Percentiles rank a stretch among this genome's conserved stretches.
phyloP scores from a whole-genome alignment of 2,888 invertebrate genomes.

The Penaeus monodon region DNA sequence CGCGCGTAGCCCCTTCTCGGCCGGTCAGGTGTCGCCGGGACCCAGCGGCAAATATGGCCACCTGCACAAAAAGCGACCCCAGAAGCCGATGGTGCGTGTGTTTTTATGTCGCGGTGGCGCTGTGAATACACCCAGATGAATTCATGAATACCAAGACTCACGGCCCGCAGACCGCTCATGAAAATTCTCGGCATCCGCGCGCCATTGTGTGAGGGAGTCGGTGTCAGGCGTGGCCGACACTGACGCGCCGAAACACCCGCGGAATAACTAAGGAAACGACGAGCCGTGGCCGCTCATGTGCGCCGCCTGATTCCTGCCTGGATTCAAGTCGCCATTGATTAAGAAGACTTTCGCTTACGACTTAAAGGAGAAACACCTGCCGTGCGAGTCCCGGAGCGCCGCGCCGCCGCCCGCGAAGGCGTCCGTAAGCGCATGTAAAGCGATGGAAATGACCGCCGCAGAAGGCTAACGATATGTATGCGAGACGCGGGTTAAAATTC shows the following conservation, averaged over 20 bases:
- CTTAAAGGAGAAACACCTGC: conserved; percentile 30
- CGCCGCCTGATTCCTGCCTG: conserved; percentile 11
- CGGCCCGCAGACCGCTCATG: conserved; percentile 42
- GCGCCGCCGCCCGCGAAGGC: not conserved
- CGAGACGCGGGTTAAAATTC: conserved; percentile 41
- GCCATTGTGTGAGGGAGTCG: conserved; percentile 29
- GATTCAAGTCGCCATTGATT: not conserved
- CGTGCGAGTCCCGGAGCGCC: not conserved
- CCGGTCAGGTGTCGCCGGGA: no score
- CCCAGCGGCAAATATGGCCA: conserved; percentile 22
- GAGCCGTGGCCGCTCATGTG: conserved; percentile 4
- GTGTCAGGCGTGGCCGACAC: not conserved
- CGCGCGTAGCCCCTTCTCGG: no score
- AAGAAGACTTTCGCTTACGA: not conserved
- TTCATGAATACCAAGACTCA: conserved; percentile 52
- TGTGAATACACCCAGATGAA: conserved; percentile 34
- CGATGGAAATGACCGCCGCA: conserved; percentile 43
- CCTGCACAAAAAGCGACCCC: conserved; percentile 5
- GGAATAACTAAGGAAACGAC: conserved; percentile 7
- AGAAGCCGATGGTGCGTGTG: conserved; percentile 27
- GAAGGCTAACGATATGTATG: conserved; percentile 44
- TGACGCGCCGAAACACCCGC: conserved; percentile 7
- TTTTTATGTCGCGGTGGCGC: conserved; percentile 34
- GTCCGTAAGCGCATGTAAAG: conserved; percentile 32
- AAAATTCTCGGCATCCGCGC: conserved; percentile 27